phyloP scores from a whole-genome alignment of 2,797 vertebrate species.

The Epinephelus coioides region DNA sequence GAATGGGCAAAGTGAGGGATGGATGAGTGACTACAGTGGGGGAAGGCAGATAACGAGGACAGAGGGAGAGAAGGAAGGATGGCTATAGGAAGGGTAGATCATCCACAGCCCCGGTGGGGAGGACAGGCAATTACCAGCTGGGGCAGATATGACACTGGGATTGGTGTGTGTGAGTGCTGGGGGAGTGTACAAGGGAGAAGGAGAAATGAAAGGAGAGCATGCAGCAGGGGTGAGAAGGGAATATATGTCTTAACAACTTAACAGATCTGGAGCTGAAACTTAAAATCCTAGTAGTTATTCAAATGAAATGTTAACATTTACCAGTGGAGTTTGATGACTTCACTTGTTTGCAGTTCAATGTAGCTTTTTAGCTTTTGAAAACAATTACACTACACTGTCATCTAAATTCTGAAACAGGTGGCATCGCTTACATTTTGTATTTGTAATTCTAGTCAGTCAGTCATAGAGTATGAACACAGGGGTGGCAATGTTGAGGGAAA shows the following conservation, averaged over 20 bases:
- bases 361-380: neutral
- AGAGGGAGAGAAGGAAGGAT: slow-evolving; percentile 59
- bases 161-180: slow-evolving; percentile 48
- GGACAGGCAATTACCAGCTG: slow-evolving; percentile 85
- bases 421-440: neutral
- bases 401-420: neutral
- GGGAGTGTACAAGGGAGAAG: slow-evolving; percentile 34
- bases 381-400: neutral
- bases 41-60: slow-evolving; percentile 69
- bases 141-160: slow-evolving; percentile 76
- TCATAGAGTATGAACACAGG: neutral
- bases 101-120: slow-evolving; percentile 78
- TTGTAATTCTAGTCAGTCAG: neutral
- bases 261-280: neutral
- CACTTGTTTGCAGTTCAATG: neutral
- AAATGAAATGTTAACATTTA: neutral
- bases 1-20: slow-evolving; percentile 47
- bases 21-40: slow-evolving; percentile 43
- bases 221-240: slow-evolving; percentile 31
- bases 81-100: slow-evolving; percentile 73
- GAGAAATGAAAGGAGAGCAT: slow-evolving; percentile 43
- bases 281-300: slow-evolving; percentile 3
- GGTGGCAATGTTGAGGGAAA: neutral
- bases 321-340: neutral
- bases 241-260: neutral